phyloP scores from a whole-genome alignment of 1,140 invertebrate species.

The Gonioctena quinquepunctata region DNA sequence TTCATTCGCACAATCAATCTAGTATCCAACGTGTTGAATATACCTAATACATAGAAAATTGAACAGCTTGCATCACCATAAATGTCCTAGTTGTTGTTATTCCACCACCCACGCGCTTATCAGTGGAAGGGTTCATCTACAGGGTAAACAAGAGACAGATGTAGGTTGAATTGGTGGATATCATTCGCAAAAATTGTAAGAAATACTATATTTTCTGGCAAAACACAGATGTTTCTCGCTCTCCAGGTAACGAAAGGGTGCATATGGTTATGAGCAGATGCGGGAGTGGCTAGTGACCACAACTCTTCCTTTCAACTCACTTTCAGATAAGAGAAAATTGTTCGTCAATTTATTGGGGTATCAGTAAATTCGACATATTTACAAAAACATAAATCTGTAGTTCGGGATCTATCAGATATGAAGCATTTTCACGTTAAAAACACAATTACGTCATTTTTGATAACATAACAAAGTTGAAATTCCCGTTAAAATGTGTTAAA shows the following conservation, averaged over 20 bases:
- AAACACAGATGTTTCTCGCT: slow-evolving; percentile 23
- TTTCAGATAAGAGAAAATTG: neutral
- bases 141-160: slow-evolving; percentile 20
- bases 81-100: slow-evolving; percentile 6
- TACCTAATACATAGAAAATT: neutral
- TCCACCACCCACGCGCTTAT: slow-evolving; percentile 20
- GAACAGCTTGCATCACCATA: slow-evolving; percentile 10
- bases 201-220: slow-evolving; percentile 24
- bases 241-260: slow-evolving; percentile 25
- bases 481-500: too few relatives aligned
- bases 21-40: neutral
- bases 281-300: slow-evolving; percentile 5
- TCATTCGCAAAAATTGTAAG: slow-evolving; percentile 20
- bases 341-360: neutral
- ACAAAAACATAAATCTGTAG: too few relatives aligned
- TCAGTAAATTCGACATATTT: slow-evolving; percentile 5
- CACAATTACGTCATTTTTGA: too few relatives aligned
- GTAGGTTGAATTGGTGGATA: slow-evolving; percentile 9
- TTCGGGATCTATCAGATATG: too few relatives aligned
- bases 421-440: too few relatives aligned
- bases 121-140: slow-evolving; percentile 1
- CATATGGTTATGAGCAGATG: slow-evolving; percentile 19
- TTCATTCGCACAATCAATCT: neutral
- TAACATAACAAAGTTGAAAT: too few relatives aligned
- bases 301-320: slow-evolving; percentile 20